Base-by-base conservation (phyloP, 1,140 invertebrate genomes). In the Lineus longissimus region DNA sequence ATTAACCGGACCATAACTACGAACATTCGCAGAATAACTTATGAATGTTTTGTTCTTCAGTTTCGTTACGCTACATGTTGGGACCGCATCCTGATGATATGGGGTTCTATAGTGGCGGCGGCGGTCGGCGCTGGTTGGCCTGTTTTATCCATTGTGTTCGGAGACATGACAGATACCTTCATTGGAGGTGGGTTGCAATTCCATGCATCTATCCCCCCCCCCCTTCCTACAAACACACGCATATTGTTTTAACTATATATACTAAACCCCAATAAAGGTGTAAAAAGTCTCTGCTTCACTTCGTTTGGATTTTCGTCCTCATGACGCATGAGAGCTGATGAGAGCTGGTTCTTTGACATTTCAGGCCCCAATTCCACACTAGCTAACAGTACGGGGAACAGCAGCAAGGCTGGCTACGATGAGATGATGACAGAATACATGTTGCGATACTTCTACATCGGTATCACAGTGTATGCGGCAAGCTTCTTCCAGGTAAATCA, bases 101-200 rank as follows among this genome's bases (percentile, higher is more conserved):
- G n/a, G 19, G 47, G 47, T 9, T 4, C 47, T 51, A 6, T 51
- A 4, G 47, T 27, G 19, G 25, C 19, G 9, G 25, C 25, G n/a
- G 47, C n/a, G 9, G 19, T 23, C 47, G 47, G 47, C n/a, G 47
- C 47, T 51, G 47, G 19, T 19, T 51, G 47, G 47, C 47, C 47
- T 27, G 47, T 51, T n/a, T 51, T 51, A 51, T 51, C 25, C 25
- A 23, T 51, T 6, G 25, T 23, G 6, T 51, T 51, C 47, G 47
- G 47, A 23, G 47, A 51, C n/a, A 51, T 51, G 47, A 51, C 47
- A 4, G 47, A 51, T n/a, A 51, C 19, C n/a, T 51, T 51, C 47
- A 51, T 51, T n/a, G 4, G 6, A 51, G 47, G 47, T 51, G n/a
- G n/a, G 25, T 7, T 4, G 9, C 4, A 7, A 23, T 4, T 4